A percentile compares a stretch with the other conserved stretches of the same genome.
Conservation (phyloP, 1,140 invertebrate species). For the Drosophila pseudoobscura region DNA sequence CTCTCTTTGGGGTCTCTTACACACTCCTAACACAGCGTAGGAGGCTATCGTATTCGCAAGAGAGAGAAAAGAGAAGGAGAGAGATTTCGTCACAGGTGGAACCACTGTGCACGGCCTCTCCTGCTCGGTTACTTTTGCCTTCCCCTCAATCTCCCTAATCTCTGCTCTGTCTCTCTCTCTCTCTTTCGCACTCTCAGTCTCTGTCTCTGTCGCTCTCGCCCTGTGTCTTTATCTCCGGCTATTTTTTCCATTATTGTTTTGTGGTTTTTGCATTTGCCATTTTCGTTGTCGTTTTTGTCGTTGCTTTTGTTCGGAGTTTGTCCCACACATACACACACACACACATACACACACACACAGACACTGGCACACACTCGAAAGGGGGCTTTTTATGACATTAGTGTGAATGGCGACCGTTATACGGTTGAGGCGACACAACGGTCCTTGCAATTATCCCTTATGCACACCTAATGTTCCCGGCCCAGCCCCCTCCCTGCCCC, state of each 20-base stretch:
- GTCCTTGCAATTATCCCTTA: conserved; percentile 65
- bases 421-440: conserved; percentile 15
- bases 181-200: not conserved
- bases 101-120: not conserved
- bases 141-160: no score
- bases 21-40: no score
- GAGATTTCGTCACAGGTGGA: no score
- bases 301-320: conserved; percentile 49
- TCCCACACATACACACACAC: conserved; percentile 22
- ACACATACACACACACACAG: conserved; percentile 25
- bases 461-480: conserved; percentile 16
- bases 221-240: conserved; percentile 35
- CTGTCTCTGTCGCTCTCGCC: not conserved
- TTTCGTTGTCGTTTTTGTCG: conserved; percentile 36
- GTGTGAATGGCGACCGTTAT: conserved; percentile 35
- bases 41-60: no score
- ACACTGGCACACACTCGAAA: conserved; percentile 30
- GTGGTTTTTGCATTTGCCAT: conserved; percentile 74
- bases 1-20: no score
- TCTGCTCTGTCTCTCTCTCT: no score
- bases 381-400: conserved; percentile 68
- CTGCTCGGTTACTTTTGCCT: no score
- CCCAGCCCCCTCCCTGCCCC: no score
- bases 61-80: no score
- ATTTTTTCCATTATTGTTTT: conserved; percentile 77